Base-by-base conservation (phyloP, 2,113 vertebrate species). In the Egretta garzetta region DNA sequence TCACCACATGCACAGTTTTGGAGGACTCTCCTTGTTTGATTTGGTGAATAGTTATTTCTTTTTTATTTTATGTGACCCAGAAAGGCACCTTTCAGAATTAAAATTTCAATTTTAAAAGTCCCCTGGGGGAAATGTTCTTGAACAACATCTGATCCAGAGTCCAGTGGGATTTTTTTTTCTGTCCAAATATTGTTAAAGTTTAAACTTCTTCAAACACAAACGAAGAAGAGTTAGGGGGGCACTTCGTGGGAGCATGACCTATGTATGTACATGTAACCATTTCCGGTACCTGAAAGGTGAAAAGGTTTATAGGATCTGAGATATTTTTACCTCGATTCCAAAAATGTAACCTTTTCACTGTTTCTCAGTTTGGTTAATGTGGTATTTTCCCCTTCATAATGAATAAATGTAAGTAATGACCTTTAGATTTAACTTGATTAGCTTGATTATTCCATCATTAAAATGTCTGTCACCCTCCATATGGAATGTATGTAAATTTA, bases 381-480 rank as follows among this genome's bases (percentile, higher is more conserved):
- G 50, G 5, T 76, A 66, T 94, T 93, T 92, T 62, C 33, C 13
- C 3, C 83, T 94, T 95, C 70, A 62, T 76, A 88, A 32, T 68
- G 62, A 90, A 76, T 82, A 95, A 80, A 92, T 92, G 14, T 86
- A 88, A 56, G 12, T 90, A 92, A 50, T 80, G 33, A 90, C 60
- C 60, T 72, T 93, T 90, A 68, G 22, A 60, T 88, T 93, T 90
- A 82, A 80, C 49, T 60, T 85, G 13, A 93, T 80, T 90, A 64
- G 49, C 32, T 96, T 79, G 68, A 63, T 81, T 95, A 82, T 76
- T 94, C n/a, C 52, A 68, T 81, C 76, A 91, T 56, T 90, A 70
- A 95, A 95, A 53, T 76, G 24, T 91, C 35, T 96, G 74, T 64
- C 58, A 62, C 27, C 24, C 5, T 85, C 62, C 66, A 37, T 64